Percentiles rank a stretch among this genome's conserved stretches.
These are phyloP conservation scores for Poeciliopsis turrubarensis DNA, from an alignment of 2,113 vertebrate genomes.

Conservation along the genomic window DNA sequence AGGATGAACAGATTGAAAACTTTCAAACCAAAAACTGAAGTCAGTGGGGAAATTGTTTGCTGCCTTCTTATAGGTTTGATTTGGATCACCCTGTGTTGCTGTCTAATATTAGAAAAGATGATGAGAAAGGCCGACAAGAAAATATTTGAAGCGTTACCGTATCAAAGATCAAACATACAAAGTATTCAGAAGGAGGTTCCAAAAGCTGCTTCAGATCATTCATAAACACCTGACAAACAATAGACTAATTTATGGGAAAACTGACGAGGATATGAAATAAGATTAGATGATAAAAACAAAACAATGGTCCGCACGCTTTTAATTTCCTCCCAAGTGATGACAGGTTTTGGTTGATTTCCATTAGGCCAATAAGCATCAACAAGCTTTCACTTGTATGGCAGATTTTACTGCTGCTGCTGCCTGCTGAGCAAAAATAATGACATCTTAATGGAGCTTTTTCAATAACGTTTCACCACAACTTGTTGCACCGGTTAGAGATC, in stretches of 20 bases:
- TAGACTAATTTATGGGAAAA: background rate
- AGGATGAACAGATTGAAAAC: no score
- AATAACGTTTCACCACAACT: constrained; percentile 38
- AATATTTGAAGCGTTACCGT: no score
- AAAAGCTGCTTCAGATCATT: background rate
- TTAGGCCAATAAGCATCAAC: constrained; percentile 40
- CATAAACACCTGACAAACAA: background rate
- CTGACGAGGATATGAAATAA: background rate
- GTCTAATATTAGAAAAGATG: no score
- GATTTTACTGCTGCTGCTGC: constrained; percentile 28
- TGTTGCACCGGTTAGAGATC: constrained; percentile 11
- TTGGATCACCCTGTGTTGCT: no score
- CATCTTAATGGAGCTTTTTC: constrained; percentile 60
- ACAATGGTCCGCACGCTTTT: constrained; percentile 1
- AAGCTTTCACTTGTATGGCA: constrained; percentile 21
- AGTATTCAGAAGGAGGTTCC: background rate
- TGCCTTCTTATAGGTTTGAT: no score
- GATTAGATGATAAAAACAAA: constrained; percentile 13
- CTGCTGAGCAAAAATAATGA: constrained; percentile 34
- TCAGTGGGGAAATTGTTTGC: no score
- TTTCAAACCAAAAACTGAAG: no score
- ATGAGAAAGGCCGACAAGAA: no score
- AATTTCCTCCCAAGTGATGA: constrained; percentile 27
- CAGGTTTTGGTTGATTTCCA: constrained; percentile 43
- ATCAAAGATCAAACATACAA: background rate